phyloP scores from a whole-genome alignment of 2,113 vertebrate species.

The Emberiza fucata region DNA sequence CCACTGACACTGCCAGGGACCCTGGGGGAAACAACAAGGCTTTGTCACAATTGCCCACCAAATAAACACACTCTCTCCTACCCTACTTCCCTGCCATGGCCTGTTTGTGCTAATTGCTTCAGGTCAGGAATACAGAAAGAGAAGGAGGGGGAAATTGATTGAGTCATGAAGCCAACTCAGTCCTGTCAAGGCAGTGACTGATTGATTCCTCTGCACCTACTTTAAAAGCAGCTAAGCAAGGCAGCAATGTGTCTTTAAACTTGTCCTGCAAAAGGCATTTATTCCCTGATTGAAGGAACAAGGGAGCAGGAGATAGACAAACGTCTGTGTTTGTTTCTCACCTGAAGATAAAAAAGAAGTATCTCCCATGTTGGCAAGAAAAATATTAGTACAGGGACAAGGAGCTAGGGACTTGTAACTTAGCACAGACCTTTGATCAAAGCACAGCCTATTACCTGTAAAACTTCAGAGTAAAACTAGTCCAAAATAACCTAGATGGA shows the following conservation, averaged over 20 bases:
- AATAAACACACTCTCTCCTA: background rate
- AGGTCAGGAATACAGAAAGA: background rate
- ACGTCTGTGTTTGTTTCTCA: background rate
- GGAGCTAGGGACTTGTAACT: conserved; percentile 3
- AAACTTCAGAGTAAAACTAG: conserved; percentile 11
- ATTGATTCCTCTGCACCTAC: background rate
- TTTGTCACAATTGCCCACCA: background rate
- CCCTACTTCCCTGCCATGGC: background rate
- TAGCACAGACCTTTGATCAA: conserved; percentile 43
- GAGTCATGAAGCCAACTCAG: background rate
- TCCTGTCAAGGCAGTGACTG: background rate
- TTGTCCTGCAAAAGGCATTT: background rate
- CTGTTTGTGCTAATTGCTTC: background rate
- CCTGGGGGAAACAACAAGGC: conserved; percentile 71
- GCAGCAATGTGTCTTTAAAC: background rate
- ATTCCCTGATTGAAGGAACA: background rate
- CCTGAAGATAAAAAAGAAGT: background rate
- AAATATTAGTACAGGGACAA: conserved; percentile 43
- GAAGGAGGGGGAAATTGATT: background rate
- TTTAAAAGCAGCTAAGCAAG: background rate
- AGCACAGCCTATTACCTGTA: conserved; percentile 46
- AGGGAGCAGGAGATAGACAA: background rate
- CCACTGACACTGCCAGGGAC: conserved; percentile 91
- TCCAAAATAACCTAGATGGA: conserved; percentile 54
- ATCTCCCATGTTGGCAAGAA: conserved; percentile 17